Conservation (phyloP, 2,888 invertebrate species). For the Leptura quadrifasciata region DNA sequence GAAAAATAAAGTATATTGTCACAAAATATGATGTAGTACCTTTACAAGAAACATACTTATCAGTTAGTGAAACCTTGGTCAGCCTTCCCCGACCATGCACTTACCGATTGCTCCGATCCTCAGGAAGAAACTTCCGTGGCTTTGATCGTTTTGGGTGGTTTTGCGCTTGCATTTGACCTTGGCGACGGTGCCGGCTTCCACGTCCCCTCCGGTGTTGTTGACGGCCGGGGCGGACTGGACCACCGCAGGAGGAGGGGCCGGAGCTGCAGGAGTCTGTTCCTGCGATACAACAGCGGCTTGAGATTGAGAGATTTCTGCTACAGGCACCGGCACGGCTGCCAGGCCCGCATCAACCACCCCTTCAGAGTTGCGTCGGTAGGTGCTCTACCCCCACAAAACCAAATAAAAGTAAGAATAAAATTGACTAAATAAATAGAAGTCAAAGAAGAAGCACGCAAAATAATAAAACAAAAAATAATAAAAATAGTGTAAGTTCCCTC, state of each 20-base stretch:
- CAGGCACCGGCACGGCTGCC: slow-evolving; percentile 72
- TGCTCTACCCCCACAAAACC: slow-evolving; percentile 71
- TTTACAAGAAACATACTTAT: background rate
- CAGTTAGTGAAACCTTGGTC: background rate
- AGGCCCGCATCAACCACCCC: slow-evolving; percentile 73
- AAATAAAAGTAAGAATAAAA: slow-evolving; percentile 61
- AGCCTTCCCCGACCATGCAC: slow-evolving; percentile 50
- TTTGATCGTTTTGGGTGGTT: slow-evolving; percentile 92
- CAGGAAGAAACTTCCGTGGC: slow-evolving; percentile 94
- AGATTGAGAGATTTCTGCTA: slow-evolving; percentile 72
- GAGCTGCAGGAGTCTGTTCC: slow-evolving; percentile 74
- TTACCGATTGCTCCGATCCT: slow-evolving; percentile 95
- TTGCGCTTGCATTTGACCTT: slow-evolving; percentile 85
- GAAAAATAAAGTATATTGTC: background rate
- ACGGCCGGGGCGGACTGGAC: slow-evolving; percentile 70
- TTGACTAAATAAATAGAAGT: slow-evolving; percentile 53
- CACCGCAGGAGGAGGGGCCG: slow-evolving; percentile 83
- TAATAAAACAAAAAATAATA: background rate
- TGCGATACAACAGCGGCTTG: slow-evolving; percentile 68
- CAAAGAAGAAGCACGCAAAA: slow-evolving; percentile 39
- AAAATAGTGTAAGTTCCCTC: background rate
- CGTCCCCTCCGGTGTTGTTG: slow-evolving; percentile 79
- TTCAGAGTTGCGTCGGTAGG: slow-evolving; percentile 74
- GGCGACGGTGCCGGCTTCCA: slow-evolving; percentile 80
- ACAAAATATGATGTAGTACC: background rate